These are phyloP conservation scores for Gymnodraco acuticeps DNA, from an alignment of 2,797 vertebrate species.

Conservation along the genomic window DNA sequence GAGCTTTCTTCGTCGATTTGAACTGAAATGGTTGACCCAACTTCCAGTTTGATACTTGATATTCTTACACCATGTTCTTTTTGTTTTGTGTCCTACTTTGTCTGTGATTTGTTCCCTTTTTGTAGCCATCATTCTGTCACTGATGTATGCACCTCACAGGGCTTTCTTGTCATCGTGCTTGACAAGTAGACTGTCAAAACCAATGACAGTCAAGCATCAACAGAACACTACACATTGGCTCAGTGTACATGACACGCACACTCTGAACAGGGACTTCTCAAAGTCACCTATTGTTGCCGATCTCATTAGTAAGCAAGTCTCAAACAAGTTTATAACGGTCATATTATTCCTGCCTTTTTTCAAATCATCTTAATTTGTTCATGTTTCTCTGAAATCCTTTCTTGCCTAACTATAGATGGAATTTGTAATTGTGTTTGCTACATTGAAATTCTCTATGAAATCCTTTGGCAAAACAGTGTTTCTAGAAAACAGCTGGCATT, in stretches of 20 bases:
- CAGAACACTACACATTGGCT: slow-evolving; percentile 40
- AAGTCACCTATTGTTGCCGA: slow-evolving; percentile 61
- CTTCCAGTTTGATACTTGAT: background rate
- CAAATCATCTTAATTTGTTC: background rate
- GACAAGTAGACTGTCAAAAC: slow-evolving; percentile 73
- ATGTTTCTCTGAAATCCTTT: slow-evolving; percentile 1
- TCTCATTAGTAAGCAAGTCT: slow-evolving; percentile 35
- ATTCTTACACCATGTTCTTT: slow-evolving; percentile 12
- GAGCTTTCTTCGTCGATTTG: background rate
- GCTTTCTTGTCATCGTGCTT: slow-evolving; percentile 68
- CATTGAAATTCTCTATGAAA: slow-evolving; percentile 23
- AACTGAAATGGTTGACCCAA: background rate
- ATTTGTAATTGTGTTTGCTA: slow-evolving; percentile 5
- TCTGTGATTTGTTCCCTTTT: slow-evolving; percentile 9
- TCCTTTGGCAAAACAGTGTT: slow-evolving; percentile 10
- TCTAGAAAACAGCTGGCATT: slow-evolving; percentile 44
- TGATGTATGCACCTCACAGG: slow-evolving; percentile 71
- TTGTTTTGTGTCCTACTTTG: background rate
- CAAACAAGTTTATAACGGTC: background rate
- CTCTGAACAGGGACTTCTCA: slow-evolving; percentile 58
- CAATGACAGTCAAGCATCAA: slow-evolving; percentile 71
- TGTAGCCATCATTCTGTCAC: slow-evolving; percentile 32
- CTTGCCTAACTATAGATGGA: background rate
- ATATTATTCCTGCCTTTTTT: background rate
- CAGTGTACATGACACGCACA: slow-evolving; percentile 40